Evolutionary conservation across 2,797 vertebrate genomes (phyloP).

Genomic region (Bovichtus variegatus): DNA sequence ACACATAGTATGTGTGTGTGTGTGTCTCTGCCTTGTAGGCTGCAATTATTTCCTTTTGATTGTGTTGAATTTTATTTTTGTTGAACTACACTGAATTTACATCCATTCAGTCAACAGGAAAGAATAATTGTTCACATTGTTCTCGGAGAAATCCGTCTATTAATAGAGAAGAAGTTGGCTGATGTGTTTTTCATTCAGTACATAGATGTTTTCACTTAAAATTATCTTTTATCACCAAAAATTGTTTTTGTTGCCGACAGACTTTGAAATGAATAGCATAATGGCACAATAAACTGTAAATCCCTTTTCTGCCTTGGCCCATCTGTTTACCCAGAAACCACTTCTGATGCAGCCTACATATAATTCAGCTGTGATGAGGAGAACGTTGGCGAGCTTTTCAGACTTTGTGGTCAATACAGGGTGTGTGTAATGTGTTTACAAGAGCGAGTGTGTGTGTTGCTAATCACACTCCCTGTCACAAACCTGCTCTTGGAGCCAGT

Average conservation of each 20-base stretch:
- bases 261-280: conserved; percentile 73
- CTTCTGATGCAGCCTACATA: conserved; percentile 76
- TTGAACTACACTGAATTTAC: conserved; percentile 16
- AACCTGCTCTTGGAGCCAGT: conserved; percentile 79
- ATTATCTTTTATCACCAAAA: conserved; percentile 63
- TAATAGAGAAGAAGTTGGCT: conserved; percentile 27
- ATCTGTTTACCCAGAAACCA: conserved; percentile 79
- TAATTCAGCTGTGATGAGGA: conserved; percentile 78
- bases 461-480: conserved; percentile 84
- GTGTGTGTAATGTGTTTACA: conserved; percentile 83
- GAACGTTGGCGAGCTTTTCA: conserved; percentile 70
- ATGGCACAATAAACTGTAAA: conserved; percentile 75
- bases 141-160: conserved; percentile 24
- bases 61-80: conserved; percentile 16
- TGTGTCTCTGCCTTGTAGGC: neutral
- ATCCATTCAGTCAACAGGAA: conserved; percentile 38
- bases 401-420: conserved; percentile 79
- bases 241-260: conserved; percentile 70
- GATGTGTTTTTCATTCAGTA: conserved; percentile 39
- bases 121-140: conserved; percentile 9
- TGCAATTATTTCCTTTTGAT: conserved; percentile 27
- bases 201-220: conserved; percentile 63
- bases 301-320: conserved; percentile 54
- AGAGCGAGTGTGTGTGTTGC: conserved; percentile 78
- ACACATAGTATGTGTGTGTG: neutral